Evolutionary conservation across 2,797 vertebrate species (phyloP).

Genomic region (Apodemus agrarius): DNA sequence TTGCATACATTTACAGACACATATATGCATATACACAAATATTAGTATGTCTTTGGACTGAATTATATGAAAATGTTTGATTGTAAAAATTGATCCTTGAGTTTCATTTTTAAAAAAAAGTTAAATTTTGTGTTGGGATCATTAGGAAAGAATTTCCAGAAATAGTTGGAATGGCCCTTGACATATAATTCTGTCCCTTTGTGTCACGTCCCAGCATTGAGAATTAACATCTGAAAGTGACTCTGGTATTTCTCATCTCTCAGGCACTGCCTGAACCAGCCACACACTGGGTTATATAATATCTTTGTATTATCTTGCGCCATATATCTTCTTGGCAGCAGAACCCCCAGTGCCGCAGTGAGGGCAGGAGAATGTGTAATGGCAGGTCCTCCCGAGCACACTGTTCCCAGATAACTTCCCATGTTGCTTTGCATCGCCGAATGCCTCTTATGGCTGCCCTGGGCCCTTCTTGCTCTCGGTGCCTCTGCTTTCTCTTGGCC

Average conservation of each 20-base stretch:
- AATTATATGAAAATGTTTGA: background rate
- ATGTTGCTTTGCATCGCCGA: accelerated
- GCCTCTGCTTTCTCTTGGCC: background rate
- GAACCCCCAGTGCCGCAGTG: background rate
- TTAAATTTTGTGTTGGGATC: background rate
- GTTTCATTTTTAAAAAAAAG: background rate
- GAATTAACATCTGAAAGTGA: background rate
- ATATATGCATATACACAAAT: background rate
- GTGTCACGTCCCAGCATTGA: background rate
- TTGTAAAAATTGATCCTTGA: background rate
- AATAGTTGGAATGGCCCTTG: background rate
- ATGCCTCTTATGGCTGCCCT: background rate
- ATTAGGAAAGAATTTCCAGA: background rate
- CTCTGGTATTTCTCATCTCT: background rate
- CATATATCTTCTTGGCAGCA: background rate
- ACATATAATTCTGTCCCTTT: background rate
- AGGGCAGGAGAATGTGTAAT: background rate
- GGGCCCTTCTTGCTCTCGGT: background rate
- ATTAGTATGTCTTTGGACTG: background rate
- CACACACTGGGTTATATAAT: background rate
- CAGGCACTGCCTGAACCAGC: background rate
- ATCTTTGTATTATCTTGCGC: background rate
- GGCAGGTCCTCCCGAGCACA: background rate
- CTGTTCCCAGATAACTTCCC: background rate
- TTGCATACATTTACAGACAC: background rate